Base-by-base conservation (phyloP, 2,888 invertebrate genomes). In the Colostygia pectinataria region DNA sequence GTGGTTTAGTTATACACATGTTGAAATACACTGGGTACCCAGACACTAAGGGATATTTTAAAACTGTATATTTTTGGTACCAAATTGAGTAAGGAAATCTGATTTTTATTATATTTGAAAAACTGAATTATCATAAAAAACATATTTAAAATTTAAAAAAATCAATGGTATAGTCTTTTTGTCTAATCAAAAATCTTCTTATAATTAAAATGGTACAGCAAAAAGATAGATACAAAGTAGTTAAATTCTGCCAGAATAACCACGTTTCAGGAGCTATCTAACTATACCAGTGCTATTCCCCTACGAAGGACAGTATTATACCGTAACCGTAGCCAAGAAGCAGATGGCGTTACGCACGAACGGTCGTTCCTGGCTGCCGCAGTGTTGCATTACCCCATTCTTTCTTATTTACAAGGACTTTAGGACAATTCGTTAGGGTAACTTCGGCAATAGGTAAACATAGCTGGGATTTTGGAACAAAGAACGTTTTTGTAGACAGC, bases 291-390 rank as follows among this genome's bases (percentile, higher is more conserved):
- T 14, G 29, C 39, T 45, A 61, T 55, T 50, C 54, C 34, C 55
- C 33, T 25, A 40, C 28, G 39, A 44, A 48, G 54, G 54, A 57
- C 46, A 57, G 57, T 46, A 51, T 43, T 47, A 57, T 59, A 49
- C 63, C 59, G 48, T 43, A 63, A 49, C 63, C 59, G 48, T 43
- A 63, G 59, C 53, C 55, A 63, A 62, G 60, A 53, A 67, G 68
- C 66, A 71, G 68, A 63, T 65, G 59, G 57, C 50, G 71, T 59
- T 66, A 74, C 77, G 77, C 76, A 77, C 72, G 73, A 58, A 57
- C 54, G 63, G 55, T 36, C 55, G 29, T 40, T 32, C 44, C 50
- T 56, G 63, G 60, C 61, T 57, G 50, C 54, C 60, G 44, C 58
- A 49, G 55, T 49, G 66, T 69, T 64, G 66, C 68, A 65, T 69